These are phyloP conservation scores for Microvelia longipes DNA, from an alignment of 1,140 invertebrate species.

Conservation along the genomic window DNA sequence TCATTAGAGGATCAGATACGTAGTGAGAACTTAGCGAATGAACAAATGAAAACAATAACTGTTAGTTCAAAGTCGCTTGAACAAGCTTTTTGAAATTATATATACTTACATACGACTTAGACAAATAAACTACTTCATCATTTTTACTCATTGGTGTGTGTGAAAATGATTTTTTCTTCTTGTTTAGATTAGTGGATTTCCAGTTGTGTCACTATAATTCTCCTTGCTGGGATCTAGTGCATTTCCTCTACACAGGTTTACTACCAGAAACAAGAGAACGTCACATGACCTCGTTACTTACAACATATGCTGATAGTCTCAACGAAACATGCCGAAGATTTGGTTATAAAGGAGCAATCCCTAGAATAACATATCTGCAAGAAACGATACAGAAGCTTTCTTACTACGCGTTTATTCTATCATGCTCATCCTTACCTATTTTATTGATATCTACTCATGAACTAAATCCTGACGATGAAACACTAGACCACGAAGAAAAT, in stretches of 20 bases:
- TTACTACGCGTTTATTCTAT: background rate
- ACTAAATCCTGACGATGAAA: background rate
- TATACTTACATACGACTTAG: too few relatives aligned
- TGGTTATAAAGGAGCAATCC: background rate
- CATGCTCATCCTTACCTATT: background rate
- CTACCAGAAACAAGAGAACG: background rate
- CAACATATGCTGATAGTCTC: background rate
- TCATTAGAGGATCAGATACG: too few relatives aligned
- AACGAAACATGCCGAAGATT: background rate
- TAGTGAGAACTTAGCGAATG: too few relatives aligned
- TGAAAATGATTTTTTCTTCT: too few relatives aligned
- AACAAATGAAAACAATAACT: too few relatives aligned
- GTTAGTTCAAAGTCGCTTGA: too few relatives aligned
- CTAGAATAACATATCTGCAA: background rate
- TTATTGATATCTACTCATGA: background rate
- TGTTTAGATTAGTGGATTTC: background rate
- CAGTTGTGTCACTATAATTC: background rate
- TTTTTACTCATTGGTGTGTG: too few relatives aligned
- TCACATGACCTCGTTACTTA: background rate
- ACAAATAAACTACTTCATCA: too few relatives aligned
- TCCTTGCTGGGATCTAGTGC: background rate
- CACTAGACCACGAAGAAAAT: background rate
- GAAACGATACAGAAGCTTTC: background rate
- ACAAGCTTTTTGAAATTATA: too few relatives aligned
- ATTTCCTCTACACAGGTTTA: background rate